A percentile compares a stretch with the other conserved stretches of the same genome.
phyloP scores from a whole-genome alignment of 1,140 invertebrate species.

The Schlechtendalia chinensis region DNA sequence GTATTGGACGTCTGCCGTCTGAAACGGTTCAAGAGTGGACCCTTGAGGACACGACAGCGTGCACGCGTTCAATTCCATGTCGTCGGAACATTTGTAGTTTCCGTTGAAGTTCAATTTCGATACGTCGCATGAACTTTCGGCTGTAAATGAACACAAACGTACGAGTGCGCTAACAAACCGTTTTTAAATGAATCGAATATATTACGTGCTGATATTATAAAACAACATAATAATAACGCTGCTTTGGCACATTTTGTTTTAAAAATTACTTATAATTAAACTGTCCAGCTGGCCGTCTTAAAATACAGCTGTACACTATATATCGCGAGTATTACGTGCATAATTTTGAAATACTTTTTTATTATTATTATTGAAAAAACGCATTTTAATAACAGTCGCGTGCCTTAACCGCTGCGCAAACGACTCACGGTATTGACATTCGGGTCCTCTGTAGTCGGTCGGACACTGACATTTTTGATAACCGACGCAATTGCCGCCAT shows the following conservation, averaged over 20 bases:
- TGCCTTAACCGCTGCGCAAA: no score
- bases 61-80: conserved; percentile 64
- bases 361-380: no score
- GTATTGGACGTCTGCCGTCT: conserved; percentile 59
- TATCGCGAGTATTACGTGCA: no score
- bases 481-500: conserved; percentile 74
- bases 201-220: neutral
- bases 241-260: no score
- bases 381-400: no score
- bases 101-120: conserved; percentile 72
- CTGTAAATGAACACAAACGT: conserved; percentile 56
- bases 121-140: conserved; percentile 61
- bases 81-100: conserved; percentile 67
- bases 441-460: conserved; percentile 67
- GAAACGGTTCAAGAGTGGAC: conserved; percentile 60
- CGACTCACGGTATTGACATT: conserved; percentile 74
- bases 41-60: conserved; percentile 66
- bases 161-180: neutral
- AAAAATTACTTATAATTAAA: no score
- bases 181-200: neutral
- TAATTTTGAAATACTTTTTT: no score
- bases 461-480: conserved; percentile 75
- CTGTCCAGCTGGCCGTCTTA: no score
- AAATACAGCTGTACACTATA: no score
- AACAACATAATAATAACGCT: neutral